Percentiles rank a stretch among this genome's conserved stretches.
phyloP scores from a whole-genome alignment of 2,113 vertebrate species.

The Morphnarchus princeps region DNA sequence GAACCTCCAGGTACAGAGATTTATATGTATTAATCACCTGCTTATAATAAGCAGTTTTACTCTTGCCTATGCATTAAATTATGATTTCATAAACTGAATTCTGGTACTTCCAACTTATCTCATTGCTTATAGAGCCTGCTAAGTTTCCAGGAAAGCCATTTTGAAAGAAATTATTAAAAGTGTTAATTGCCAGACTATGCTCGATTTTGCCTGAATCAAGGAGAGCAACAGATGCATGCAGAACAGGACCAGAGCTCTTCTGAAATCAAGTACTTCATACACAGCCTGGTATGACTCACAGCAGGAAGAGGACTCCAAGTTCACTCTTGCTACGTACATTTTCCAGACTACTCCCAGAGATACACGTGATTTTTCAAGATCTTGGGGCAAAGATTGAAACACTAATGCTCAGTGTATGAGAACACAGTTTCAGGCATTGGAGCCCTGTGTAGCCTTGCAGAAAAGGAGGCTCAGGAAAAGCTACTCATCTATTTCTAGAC shows the following conservation, averaged over 20 bases:
- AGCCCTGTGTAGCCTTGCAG: neutral
- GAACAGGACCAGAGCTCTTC: neutral
- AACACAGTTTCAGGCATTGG: neutral
- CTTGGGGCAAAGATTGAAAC: neutral
- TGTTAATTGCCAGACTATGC: neutral
- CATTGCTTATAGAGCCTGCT: neutral
- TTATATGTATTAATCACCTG: neutral
- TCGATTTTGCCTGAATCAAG: neutral
- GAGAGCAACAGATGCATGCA: fast-evolving
- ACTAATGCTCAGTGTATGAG: neutral
- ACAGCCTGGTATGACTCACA: neutral
- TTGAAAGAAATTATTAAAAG: neutral
- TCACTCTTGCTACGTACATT: neutral
- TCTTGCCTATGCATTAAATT: neutral
- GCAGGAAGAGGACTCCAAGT: neutral
- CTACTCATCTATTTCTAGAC: neutral
- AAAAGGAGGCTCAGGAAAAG: neutral
- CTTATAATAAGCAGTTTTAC: neutral
- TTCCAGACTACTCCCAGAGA: neutral
- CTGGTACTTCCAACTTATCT: neutral
- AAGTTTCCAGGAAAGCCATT: neutral
- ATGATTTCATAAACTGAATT: neutral
- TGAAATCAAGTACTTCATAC: neutral
- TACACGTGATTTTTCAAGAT: neutral
- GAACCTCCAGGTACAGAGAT: neutral